Evolutionary conservation across 2,888 invertebrate species (phyloP).

Genomic region (Tromatobia lineatoria): DNA sequence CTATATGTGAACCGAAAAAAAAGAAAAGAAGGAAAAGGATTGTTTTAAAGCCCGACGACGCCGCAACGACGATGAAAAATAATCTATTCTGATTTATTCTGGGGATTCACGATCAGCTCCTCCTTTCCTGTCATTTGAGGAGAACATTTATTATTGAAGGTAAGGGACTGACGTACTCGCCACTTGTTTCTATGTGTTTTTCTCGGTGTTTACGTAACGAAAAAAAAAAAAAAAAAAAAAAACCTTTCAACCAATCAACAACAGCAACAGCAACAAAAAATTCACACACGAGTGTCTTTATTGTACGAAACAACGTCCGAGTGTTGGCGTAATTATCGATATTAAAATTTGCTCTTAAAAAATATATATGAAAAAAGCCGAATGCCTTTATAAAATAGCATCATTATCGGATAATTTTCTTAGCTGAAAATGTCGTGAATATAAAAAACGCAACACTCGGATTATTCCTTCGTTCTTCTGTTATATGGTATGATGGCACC

Average conservation of each 20-base stretch:
- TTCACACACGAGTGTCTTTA: constrained; percentile 83
- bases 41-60: constrained; percentile 72
- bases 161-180: constrained; percentile 86
- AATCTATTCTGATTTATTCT: constrained; percentile 86
- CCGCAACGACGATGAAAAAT: constrained; percentile 84
- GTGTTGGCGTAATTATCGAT: constrained; percentile 77
- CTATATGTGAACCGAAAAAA: constrained; percentile 47
- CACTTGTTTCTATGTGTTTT: constrained; percentile 85
- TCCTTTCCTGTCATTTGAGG: constrained; percentile 86
- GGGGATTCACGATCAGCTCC: constrained; percentile 85
- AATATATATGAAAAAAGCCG: background rate
- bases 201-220: constrained; percentile 83
- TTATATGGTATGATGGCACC: constrained; percentile 86
- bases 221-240: constrained; percentile 53
- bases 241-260: constrained; percentile 42
- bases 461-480: constrained; percentile 82
- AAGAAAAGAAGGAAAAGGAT: constrained; percentile 38
- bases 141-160: constrained; percentile 86
- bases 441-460: constrained; percentile 81
- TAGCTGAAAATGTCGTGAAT: constrained; percentile 1
- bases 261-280: constrained; percentile 67
- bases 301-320: constrained; percentile 80
- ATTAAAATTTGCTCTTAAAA: background rate
- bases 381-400: background rate
- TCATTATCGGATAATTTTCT: background rate